Base-by-base conservation (phyloP, 2,888 invertebrate species). In the Tetranychus piercei region DNA sequence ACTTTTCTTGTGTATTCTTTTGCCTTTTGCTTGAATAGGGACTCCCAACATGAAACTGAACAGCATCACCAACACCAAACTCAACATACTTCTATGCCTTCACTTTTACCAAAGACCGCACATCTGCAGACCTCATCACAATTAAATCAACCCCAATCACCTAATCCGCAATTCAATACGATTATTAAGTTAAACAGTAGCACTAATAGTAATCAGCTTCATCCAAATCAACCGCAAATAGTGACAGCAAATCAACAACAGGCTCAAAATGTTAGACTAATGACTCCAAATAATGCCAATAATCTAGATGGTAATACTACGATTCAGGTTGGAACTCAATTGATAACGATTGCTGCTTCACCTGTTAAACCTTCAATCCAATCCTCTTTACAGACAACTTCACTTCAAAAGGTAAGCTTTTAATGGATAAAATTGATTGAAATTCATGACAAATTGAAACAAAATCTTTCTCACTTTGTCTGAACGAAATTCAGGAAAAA, bases 321-420 rank as follows among this genome's bases (percentile, higher is more conserved):
- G 2, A 55, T 55, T 55, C 55, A 55, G 55, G 55, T 55, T 55
- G 75, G 75, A 7, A 76, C 74, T 72, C 75, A 76, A 34, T 23
- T 76, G 34, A 72, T 76, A 55, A 76, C 75, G 6, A 73, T 75
- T 44, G 69, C 75, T 2, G 72, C 75, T 67, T 55, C 55, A 55
- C 72, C 75, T 44, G 75, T 73, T 73, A 75, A 75, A 73, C 45
- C 67, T 64, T 73, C 69, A 69, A 55, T 55, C 15, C 55, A 55
- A 55, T 55, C 55, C 55, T 55, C 55, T 55, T 55, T 73, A 22
- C 75, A 74, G 44, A 74, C 65, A 65, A 65, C 20, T 65, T n/a
- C 20, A 69, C 20, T 5, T 9, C 20, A 23, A 9, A 34, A 20
- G 69, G 34, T 34, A 15, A 43, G n/a, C 34, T 11, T 20, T 15